Percentiles rank a stretch among this genome's conserved stretches.
These are phyloP conservation scores for Melipona quadrifasciata DNA, from an alignment of 1,140 invertebrate genomes.

Conservation along the genomic window DNA sequence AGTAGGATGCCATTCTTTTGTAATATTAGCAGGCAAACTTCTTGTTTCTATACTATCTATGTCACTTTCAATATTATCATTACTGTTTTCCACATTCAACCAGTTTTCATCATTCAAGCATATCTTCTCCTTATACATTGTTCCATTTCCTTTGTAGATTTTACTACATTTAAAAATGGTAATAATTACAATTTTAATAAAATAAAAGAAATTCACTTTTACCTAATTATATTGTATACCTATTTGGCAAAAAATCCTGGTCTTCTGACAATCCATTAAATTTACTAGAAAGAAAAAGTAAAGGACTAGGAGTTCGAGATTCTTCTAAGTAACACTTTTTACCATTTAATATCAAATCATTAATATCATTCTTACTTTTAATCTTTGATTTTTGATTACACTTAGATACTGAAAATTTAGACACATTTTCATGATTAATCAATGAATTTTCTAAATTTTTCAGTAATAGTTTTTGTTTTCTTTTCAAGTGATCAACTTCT, in stretches of 20 bases:
- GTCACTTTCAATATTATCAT: constrained; percentile 71
- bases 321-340: constrained; percentile 77
- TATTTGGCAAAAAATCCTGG: constrained; percentile 74
- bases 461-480: constrained; percentile 84
- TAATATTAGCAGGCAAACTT: constrained; percentile 73
- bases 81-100: constrained; percentile 65
- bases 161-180: constrained; percentile 62
- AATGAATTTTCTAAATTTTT: constrained; percentile 82
- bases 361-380: constrained; percentile 21
- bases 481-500: constrained; percentile 84
- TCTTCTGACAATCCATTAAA: constrained; percentile 75
- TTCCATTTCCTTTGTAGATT: constrained; percentile 71
- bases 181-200: background rate
- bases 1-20: constrained; percentile 80
- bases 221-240: constrained; percentile 47
- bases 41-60: constrained; percentile 75
- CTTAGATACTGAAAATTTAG: constrained; percentile 29
- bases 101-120: constrained; percentile 70
- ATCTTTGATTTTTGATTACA: constrained; percentile 7
- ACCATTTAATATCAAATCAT: constrained; percentile 74
- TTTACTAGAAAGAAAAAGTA: constrained; percentile 68
- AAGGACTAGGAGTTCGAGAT: constrained; percentile 71
- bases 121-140: constrained; percentile 73
- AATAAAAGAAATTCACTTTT: background rate
- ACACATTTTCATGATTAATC: constrained; percentile 69